Evolutionary conservation across 2,113 vertebrate species (phyloP).

Genomic region (Harpagus bidentatus): DNA sequence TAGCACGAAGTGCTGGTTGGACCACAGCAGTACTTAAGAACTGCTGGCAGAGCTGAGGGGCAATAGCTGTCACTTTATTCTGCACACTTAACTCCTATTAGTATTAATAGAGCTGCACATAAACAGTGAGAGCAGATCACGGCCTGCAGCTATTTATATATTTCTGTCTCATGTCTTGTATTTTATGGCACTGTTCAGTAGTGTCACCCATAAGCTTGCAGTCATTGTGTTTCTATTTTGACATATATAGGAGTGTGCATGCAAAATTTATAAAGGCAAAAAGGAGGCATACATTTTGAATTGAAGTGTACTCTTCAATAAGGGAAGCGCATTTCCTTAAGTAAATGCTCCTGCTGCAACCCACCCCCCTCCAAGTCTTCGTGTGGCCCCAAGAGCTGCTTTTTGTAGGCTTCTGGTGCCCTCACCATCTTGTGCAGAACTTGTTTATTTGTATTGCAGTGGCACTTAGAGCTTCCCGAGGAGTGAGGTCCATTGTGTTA

Average conservation of each 20-base stretch:
- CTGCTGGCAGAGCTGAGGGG: constrained; percentile 29
- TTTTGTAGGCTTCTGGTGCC: constrained; percentile 55
- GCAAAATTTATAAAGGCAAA: not conserved
- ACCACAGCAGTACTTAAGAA: not conserved
- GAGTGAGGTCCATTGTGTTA: constrained; percentile 57
- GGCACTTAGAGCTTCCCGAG: constrained; percentile 55
- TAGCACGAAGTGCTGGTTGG: not conserved
- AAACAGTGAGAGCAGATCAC: constrained; percentile 44
- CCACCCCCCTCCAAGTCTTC: not conserved
- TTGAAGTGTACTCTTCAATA: not conserved
- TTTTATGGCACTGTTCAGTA: constrained; percentile 1
- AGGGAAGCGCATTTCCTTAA: not conserved
- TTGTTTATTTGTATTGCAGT: constrained; percentile 60
- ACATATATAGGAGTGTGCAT: not conserved
- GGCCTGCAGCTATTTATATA: constrained; percentile 39
- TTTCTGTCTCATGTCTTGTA: constrained; percentile 24
- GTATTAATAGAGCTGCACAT: constrained; percentile 28
- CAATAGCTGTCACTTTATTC: constrained; percentile 40
- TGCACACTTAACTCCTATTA: constrained; percentile 62
- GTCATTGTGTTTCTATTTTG: not conserved
- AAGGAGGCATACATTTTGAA: not conserved
- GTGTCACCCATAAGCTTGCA: constrained; percentile 12
- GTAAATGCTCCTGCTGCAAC: not conserved
- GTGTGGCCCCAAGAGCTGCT: constrained; percentile 10
- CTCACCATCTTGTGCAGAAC: constrained; percentile 52